phyloP scores from a whole-genome alignment of 1,140 invertebrate genomes.

The Drosophila pruinosa region DNA sequence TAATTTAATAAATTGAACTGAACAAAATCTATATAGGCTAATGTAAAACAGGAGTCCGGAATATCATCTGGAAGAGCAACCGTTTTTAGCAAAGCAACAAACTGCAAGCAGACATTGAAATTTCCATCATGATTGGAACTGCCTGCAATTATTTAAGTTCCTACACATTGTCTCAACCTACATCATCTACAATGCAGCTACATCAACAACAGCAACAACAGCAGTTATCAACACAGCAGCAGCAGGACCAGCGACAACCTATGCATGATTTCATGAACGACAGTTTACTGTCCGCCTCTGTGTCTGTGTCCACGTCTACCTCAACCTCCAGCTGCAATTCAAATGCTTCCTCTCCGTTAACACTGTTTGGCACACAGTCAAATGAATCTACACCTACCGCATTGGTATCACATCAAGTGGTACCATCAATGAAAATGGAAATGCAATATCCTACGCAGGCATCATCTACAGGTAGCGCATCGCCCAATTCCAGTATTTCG shows the following conservation, averaged over 20 bases:
- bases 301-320: background rate
- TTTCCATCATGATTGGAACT: constrained; percentile 76
- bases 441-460: constrained; percentile 80
- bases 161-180: constrained; percentile 51
- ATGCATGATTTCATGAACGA: constrained; percentile 49
- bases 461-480: constrained; percentile 79
- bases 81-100: constrained; percentile 1
- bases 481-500: constrained; percentile 73
- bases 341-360: constrained; percentile 15
- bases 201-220: constrained; percentile 46
- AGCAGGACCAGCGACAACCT: constrained; percentile 27
- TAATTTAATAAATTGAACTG: constrained; percentile 31
- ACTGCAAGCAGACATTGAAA: constrained; percentile 10
- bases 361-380: constrained; percentile 4
- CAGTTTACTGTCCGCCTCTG: constrained; percentile 38
- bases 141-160: constrained; percentile 81
- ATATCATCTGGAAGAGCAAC: background rate
- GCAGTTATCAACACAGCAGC: constrained; percentile 42
- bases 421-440: constrained; percentile 72
- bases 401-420: constrained; percentile 32
- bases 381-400: constrained; percentile 5
- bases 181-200: constrained; percentile 31
- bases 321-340: constrained; percentile 10
- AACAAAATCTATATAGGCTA: constrained; percentile 62
- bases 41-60: constrained; percentile 42